Base-by-base conservation (phyloP, 2,113 vertebrate species). In the Cricetomys ansorgei region DNA sequence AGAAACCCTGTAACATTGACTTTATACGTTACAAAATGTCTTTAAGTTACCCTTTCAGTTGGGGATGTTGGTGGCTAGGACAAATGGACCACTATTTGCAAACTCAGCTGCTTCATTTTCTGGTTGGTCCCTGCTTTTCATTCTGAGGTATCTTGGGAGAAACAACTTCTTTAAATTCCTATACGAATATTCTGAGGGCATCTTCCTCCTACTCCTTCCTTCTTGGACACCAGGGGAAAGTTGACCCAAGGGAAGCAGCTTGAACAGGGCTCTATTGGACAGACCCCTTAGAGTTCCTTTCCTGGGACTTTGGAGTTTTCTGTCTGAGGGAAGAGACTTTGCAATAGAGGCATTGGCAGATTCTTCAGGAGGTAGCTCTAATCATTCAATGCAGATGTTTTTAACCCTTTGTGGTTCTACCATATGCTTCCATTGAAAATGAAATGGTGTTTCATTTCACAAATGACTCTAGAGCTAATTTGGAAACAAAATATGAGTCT, bases 41-140 rank as follows among this genome's bases (percentile, higher is more conserved):
- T 94, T 96, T n/a, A 37, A 72, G 81, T 85, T 27, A 9, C 45
- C 62, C 48, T 85, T 85, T 79, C 48, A 73, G 50, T 92, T 92
- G 6, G 76, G 85, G 77, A 92, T 48, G 69, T 72, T 84, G 5
- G 4, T 27, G 90, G 53, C 27, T 40, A 13, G 77, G 79, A 27
- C 21, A 75, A 23, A 12, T 53, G 31, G 79, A 92, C 87, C n/a
- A 15, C 21, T 90, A 40, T 19, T 10, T 84, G 21, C 43, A 95
- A 65, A 72, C 87, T 93, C 65, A 83, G 40, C 76, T 88, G 40
- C 53, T 88, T 95, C 43, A 62, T 48, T 69, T 90, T 64, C 57
- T 92, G 40, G 53, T 81, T 43, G 43, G 40, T 45, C 40, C 43
- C 27, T 43, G n/a, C 43, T 75, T 40, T 75, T 29, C 45, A 17